Percentiles rank a stretch among this genome's conserved stretches.
phyloP scores from a whole-genome alignment of 2,888 invertebrate genomes.

The Idaea biselata region DNA sequence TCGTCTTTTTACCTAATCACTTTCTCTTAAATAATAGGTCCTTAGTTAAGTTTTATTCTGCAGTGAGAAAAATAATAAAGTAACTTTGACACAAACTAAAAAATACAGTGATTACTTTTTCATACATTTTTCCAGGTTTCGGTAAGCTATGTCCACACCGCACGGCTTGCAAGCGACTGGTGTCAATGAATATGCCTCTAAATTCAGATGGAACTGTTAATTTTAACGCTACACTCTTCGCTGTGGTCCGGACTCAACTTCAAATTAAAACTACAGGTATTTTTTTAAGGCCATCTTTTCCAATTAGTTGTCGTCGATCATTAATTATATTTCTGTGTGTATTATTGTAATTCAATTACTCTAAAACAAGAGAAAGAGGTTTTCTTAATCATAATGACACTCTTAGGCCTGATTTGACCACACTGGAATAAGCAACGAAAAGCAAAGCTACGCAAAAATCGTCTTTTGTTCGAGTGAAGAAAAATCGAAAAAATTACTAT shows the following conservation, averaged over 20 bases:
- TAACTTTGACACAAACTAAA: not conserved
- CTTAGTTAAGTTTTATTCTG: not conserved
- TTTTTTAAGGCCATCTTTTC: not conserved
- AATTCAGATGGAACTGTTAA: conserved; percentile 99
- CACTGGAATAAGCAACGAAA: no score
- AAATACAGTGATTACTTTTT: not conserved
- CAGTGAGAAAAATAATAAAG: not conserved
- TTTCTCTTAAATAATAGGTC: not conserved
- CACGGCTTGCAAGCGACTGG: conserved; percentile 98
- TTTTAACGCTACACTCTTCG: conserved; percentile 98
- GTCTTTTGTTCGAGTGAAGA: no score
- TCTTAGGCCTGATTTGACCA: no score
- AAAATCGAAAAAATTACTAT: no score
- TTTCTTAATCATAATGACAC: no score
- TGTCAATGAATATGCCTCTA: conserved; percentile 99
- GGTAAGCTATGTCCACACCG: conserved; percentile 99
- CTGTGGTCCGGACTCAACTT: conserved; percentile 96
- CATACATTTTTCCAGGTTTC: conserved; percentile 83
- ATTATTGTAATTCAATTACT: no score
- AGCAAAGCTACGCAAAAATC: no score
- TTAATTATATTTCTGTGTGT: no score
- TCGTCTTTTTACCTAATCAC: not conserved
- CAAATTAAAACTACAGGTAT: conserved; percentile 93
- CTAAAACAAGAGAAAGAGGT: no score
- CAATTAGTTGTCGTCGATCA: no score